Evolutionary conservation across 1,140 invertebrate species (phyloP), one percentile per base, ranked within the genome.

Genomic region (Papilio dardanus): DNA sequence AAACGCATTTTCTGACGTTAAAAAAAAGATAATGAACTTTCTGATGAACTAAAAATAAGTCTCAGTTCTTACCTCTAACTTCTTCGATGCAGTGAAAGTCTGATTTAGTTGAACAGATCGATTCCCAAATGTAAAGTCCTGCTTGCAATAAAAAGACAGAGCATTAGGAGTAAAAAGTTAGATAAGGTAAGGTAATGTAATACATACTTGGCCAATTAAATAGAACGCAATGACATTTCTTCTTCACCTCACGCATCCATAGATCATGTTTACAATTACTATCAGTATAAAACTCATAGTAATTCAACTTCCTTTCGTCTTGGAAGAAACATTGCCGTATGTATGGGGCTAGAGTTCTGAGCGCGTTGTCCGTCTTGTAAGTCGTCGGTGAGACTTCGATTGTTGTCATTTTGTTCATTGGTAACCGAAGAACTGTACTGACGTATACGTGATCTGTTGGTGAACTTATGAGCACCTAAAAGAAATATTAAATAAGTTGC

Each of bases 301-400:
- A 87, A 16, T 89, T 79, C 12, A 96, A 81, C 5, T 88, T 87
- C 69, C 93, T 94, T 81, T 96, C 95, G 1, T 91, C 87, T 21
- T 94, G 92, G 76, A 96, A 95, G 76, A 94, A 95, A 76, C 96
- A 96, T 73, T 94, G 94, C 12, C 96, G 87, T 74, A 93, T 93
- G 8, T 93, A 90, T 1, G 92, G 89, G 1, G 83, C 69, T 31
- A 93, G 68, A 0, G 78, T 69, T 58, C 86, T 79, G 28, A 94
- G 83, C 1, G 83, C 81, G 0, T 74, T 62, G 37, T 93, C 91
- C 0, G 91, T 93, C 46, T 87, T 89, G 74, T 93, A 88, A 0
- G 89, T 92, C 8, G 86, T 88, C 3, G 92, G 90, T 7, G 85
- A 86, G 12, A 94, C 84, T 71, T 92, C 88, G 5, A 94, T 85